A percentile compares a stretch with the other conserved stretches of the same genome.
Evolutionary conservation across 2,797 vertebrate species (phyloP).

Genomic region (Eutrigla gurnardus): DNA sequence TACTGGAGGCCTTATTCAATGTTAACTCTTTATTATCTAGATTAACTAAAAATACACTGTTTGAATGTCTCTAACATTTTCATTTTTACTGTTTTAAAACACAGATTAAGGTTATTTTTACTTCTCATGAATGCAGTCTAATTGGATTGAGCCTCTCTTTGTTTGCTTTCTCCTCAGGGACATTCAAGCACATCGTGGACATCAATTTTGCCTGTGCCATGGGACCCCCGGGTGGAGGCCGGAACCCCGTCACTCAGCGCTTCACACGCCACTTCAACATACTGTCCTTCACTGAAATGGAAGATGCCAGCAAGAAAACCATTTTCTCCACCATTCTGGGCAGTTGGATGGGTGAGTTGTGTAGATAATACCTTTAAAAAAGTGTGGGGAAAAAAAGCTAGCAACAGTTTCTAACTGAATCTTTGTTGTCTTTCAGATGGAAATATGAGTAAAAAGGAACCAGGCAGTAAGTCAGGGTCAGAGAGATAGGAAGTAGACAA

Average conservation of each 20-base stretch:
- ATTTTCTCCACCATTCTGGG: slow-evolving; percentile 93
- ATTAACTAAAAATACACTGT: not conserved
- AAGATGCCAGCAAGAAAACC: slow-evolving; percentile 88
- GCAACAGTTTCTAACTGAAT: slow-evolving; percentile 29
- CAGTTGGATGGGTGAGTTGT: slow-evolving; percentile 90
- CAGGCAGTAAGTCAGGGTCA: slow-evolving; percentile 82
- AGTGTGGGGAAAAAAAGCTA: not conserved
- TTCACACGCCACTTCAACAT: slow-evolving; percentile 93
- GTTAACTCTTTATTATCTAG: not conserved
- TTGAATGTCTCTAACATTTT: not conserved
- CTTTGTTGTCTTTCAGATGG: slow-evolving; percentile 69
- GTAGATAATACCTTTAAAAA: not conserved
- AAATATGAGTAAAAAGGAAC: slow-evolving; percentile 84
- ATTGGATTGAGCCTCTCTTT: slow-evolving; percentile 1
- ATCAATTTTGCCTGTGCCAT: slow-evolving; percentile 94
- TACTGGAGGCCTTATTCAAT: not conserved
- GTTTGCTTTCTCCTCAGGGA: slow-evolving; percentile 70
- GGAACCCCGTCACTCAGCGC: slow-evolving; percentile 90
- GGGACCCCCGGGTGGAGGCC: slow-evolving; percentile 92
- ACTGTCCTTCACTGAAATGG: slow-evolving; percentile 91
- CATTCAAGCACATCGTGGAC: slow-evolving; percentile 91
- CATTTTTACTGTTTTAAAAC: not conserved
- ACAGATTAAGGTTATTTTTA: not conserved
- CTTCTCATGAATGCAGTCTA: not conserved
- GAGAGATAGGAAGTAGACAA: slow-evolving; percentile 28